Evolutionary conservation across 1,140 invertebrate genomes (phyloP).

Genomic region (Drosophila sproati): DNA sequence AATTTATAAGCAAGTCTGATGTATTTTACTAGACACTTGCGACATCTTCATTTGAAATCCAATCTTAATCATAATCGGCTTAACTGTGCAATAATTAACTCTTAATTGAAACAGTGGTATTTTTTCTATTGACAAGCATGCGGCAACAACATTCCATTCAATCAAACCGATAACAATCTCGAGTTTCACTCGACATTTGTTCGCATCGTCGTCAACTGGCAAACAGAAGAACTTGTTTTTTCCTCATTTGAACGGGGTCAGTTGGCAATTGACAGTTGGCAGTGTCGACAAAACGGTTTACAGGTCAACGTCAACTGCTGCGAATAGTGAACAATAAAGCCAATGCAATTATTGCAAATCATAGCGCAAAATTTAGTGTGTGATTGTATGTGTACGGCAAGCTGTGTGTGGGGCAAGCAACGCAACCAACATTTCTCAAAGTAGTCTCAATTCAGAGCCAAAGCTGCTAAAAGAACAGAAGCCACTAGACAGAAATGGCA

Average conservation of each 20-base stretch:
- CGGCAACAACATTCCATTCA: conserved; percentile 42
- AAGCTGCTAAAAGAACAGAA: background rate
- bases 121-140: conserved; percentile 15
- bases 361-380: conserved; percentile 1
- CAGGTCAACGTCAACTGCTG: conserved; percentile 46
- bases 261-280: conserved; percentile 40
- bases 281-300: conserved; percentile 47
- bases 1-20: conserved; percentile 13
- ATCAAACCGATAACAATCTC: conserved; percentile 47
- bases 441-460: background rate
- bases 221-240: conserved; percentile 47
- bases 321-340: conserved; percentile 25
- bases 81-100: conserved; percentile 30
- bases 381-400: background rate
- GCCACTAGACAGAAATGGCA: conserved; percentile 9
- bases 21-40: conserved; percentile 16
- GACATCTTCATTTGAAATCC: conserved; percentile 34
- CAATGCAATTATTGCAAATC: conserved; percentile 33
- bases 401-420: background rate
- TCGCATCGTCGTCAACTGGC: conserved; percentile 17
- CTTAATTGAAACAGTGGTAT: conserved; percentile 43
- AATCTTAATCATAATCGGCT: conserved; percentile 12
- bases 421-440: conserved; percentile 4
- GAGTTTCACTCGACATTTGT: conserved; percentile 33
- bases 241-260: conserved; percentile 45